Base-by-base conservation (phyloP, 1,140 invertebrate species). In the Dolichoris vasculosae region DNA sequence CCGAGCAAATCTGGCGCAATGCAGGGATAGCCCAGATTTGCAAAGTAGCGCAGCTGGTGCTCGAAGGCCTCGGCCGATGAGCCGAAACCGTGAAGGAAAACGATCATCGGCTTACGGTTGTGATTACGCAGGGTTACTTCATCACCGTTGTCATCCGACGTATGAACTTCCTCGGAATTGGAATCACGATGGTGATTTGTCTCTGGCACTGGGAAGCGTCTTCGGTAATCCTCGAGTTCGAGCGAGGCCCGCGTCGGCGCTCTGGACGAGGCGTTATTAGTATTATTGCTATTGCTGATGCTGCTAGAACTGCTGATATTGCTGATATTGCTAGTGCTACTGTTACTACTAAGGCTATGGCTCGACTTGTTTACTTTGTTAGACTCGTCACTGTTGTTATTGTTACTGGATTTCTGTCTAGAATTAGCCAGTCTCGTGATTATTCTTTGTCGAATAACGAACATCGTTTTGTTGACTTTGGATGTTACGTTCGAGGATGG, bases 41-140 rank as follows among this genome's bases (percentile, higher is more conserved):
- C 91, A 90, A 97, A 96, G 91, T 95, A 96, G 48, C 94, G 90
- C 2, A 96, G 92, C 88, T 96, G 95, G 76, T 94, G 88, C 82
- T 94, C 94, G 94, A 96, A 97, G 38, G 95, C 91, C 86, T 96
- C 95, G n/a, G 95, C 95, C 6, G 95, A 96, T 17, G 95, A 95
- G 13, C 96, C 96, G 86, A 96, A 96, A 13, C 96, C 96, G 90
- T 97, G 96, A 38, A 97, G 93, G 87, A 97, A 96, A 82, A 96
- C 95, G 82, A 97, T 92, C 40, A 94, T 90, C 9, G 95, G 95
- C 90, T 95, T 95, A 51, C 89, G 88, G 48, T 90, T 90, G 48
- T 87, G 84, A 84, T 73, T 78, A 63, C 84, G 69, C 63, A 92
- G 9, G 89, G 85, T 59, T 90, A 85, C 40, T 86, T 89, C 15